A percentile compares a stretch with the other conserved stretches of the same genome.
These are phyloP conservation scores for Aotus griseimembra DNA, from an alignment of 2,797 vertebrate species.

Conservation along the genomic window DNA sequence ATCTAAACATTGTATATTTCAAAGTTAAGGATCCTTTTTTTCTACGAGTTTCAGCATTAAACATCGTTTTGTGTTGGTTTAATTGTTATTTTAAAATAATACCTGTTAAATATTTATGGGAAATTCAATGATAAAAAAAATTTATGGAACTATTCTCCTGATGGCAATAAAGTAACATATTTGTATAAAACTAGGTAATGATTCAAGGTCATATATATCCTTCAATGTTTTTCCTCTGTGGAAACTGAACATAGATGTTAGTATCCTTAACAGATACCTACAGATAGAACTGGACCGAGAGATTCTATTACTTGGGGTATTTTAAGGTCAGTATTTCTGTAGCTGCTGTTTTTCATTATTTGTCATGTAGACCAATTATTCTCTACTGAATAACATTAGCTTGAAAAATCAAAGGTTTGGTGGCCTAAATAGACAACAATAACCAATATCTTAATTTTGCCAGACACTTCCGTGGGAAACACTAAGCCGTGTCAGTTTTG, in stretches of 20 bases:
- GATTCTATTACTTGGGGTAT: slow-evolving; percentile 21
- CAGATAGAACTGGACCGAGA: neutral
- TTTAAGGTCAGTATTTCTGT: slow-evolving; percentile 70
- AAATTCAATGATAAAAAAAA: neutral
- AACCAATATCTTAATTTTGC: slow-evolving; percentile 54
- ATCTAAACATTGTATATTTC: slow-evolving; percentile 19
- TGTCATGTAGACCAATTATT: slow-evolving; percentile 53
- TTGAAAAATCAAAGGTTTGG: slow-evolving; percentile 64
- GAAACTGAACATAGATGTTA: neutral
- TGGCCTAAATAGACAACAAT: slow-evolving; percentile 61
- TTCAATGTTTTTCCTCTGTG: neutral
- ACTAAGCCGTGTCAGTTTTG: slow-evolving; percentile 31
- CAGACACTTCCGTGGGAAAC: slow-evolving; percentile 58
- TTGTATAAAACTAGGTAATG: neutral
- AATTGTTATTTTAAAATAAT: slow-evolving; percentile 13
- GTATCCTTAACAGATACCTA: neutral
- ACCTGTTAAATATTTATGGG: neutral
- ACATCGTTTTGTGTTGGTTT: neutral
- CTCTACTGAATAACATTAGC: slow-evolving; percentile 53
- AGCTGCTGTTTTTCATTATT: slow-evolving; percentile 67
- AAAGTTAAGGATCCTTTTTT: slow-evolving; percentile 32
- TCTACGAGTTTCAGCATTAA: neutral
- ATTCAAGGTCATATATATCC: neutral
- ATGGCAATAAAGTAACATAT: neutral
- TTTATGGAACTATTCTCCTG: neutral